Conservation (phyloP, 2,888 invertebrate genomes). For the Pristionchus arcanus region DNA sequence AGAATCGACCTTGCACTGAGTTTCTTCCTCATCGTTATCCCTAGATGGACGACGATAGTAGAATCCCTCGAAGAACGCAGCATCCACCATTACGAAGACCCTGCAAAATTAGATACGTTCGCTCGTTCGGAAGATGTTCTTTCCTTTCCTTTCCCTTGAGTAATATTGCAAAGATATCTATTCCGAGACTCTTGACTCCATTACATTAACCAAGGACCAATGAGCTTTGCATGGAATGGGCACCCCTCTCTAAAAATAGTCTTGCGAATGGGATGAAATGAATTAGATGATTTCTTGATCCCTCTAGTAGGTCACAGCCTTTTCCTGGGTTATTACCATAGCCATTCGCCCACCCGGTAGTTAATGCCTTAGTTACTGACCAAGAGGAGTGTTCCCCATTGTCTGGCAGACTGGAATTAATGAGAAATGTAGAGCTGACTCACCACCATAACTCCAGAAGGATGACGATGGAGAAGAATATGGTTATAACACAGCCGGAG, state of each 20-base stretch:
- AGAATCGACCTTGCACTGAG: neutral
- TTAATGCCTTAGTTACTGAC: neutral
- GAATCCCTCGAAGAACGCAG: slow-evolving; percentile 60
- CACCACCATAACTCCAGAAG: slow-evolving; percentile 65
- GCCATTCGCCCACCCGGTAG: neutral
- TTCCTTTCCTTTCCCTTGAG: no score
- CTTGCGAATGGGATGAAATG: neutral
- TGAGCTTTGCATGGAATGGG: no score
- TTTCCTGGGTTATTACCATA: neutral
- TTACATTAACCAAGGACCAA: no score
- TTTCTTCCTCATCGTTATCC: slow-evolving; percentile 10
- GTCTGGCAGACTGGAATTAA: neutral
- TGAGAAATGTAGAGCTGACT: neutral
- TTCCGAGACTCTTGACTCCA: no score
- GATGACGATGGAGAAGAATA: slow-evolving; percentile 55
- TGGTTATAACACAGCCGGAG: slow-evolving; percentile 34
- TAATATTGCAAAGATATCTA: no score
- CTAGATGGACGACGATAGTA: slow-evolving; percentile 34
- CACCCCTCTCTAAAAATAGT: neutral
- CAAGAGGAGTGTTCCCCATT: neutral
- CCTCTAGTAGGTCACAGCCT: neutral
- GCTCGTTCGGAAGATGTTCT: no score
- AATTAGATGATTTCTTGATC: neutral
- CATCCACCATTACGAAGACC: slow-evolving; percentile 66
- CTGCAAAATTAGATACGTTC: slow-evolving; percentile 37